Conservation (phyloP, 2,888 invertebrate genomes). For the Phortica magna region DNA sequence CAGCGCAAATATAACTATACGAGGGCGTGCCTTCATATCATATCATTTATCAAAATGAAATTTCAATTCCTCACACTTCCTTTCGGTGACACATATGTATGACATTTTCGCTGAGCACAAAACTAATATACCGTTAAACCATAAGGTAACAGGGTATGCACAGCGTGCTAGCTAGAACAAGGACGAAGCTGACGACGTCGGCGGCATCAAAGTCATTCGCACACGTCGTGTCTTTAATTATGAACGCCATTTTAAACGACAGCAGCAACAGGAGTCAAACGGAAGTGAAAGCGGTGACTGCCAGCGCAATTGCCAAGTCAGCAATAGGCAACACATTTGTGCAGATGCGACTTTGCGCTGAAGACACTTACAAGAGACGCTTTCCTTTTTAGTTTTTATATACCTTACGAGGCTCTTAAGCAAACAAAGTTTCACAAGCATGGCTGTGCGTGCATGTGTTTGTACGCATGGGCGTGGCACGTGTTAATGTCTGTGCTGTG, state of each 20-base stretch:
- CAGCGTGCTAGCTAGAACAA: constrained; percentile 12
- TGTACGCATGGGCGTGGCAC: neutral
- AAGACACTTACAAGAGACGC: neutral
- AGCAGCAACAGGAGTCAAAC: constrained; percentile 42
- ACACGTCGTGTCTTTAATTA: constrained; percentile 72
- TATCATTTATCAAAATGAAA: too few species aligned
- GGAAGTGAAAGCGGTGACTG: constrained; percentile 46
- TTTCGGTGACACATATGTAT: too few species aligned
- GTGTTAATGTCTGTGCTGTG: neutral
- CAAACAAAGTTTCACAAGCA: neutral
- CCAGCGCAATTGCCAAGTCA: neutral
- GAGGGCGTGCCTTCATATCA: too few species aligned
- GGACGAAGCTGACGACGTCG: constrained; percentile 59
- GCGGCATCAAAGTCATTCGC: constrained; percentile 24
- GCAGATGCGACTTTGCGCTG: neutral
- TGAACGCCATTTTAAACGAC: constrained; percentile 57
- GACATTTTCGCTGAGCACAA: too few species aligned
- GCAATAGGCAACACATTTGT: constrained; percentile 10
- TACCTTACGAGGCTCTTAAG: neutral
- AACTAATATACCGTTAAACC: too few species aligned
- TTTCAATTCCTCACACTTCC: too few species aligned
- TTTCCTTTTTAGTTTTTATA: constrained; percentile 17
- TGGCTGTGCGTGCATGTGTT: neutral
- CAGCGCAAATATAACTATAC: too few species aligned
- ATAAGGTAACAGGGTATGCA: too few species aligned